Evolutionary conservation across 2,888 invertebrate genomes (phyloP), one percentile per base, ranked within the genome.

Genomic region (Heteromurus nitidus): DNA sequence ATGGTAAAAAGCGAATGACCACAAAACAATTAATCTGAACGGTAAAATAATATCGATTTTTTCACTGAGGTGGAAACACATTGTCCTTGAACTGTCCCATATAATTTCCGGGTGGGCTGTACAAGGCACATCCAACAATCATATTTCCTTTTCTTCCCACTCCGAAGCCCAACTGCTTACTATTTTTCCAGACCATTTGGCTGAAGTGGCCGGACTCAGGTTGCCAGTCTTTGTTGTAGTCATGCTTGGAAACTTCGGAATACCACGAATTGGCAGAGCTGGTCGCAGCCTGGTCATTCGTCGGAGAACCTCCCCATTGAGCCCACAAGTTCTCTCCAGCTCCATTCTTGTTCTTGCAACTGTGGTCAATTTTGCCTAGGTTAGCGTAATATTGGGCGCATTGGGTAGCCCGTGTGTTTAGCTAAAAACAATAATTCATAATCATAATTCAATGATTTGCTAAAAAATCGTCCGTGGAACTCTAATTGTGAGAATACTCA

Each of bases 121-220:
- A 86, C 11, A 85, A 69, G 0, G 82, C 80, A 60, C 84, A 83
- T 16, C 80, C 84, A 65, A 83, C 84, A 5, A 69, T 80, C 53
- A 82, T 74, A 28, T 93, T 93, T 69, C 92, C 92, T 76, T 93
- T 93, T 87, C 93, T 91, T 0, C 94, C 93, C 87, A 93, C 91
- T 1, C 94, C 96, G 0, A 96, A 93, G 0, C 96, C 96, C 13
- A 96, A 88, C 87, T 94, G 92, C 70, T 91, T 92, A 80, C 93
- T 93, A 60, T 92, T 92, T 86, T 93, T 93, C 95, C 96, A 96
- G 24, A 96, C 91, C 85, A 96, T 92, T 90, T 96, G 96, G 0
- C 95, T 93, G 88, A 96, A 96, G 88, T 96, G 96, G 16, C 95
- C 96, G 22, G 82, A 82, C 24, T 82, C 85, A 16, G 81, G 80